Evolutionary conservation across 30 jellyfish, hydroid and myxozoan genomes (phyloP).

Genomic region (Pseudorhiza aurosa): DNA sequence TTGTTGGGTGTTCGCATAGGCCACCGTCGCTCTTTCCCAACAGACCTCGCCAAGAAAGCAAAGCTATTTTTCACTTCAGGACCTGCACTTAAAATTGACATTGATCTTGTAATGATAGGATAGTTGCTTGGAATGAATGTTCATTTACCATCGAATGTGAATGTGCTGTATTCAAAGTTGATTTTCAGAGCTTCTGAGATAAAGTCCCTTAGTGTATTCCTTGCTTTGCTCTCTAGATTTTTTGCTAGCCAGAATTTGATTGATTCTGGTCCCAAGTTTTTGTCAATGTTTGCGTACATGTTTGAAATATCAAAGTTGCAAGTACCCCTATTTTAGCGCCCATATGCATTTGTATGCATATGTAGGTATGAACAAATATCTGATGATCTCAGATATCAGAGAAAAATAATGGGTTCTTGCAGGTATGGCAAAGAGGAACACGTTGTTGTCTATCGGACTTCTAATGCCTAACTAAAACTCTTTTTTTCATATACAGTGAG

Average conservation of each 20-base stretch:
- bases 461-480: no score
- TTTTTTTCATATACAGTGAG: no score
- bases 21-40: no score
- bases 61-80: background rate
- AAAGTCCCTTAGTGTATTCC: conserved; percentile 12
- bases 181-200: background rate
- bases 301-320: conserved; percentile 13
- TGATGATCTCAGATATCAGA: no score
- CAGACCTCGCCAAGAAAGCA: no score
- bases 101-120: conserved; percentile 31
- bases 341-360: no score
- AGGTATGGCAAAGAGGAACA: no score
- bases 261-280: conserved; percentile 17
- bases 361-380: no score
- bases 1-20: no score
- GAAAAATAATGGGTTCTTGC: no score
- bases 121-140: conserved; percentile 12
- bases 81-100: conserved; percentile 29
- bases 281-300: conserved; percentile 25
- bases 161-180: conserved; percentile 10
- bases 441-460: no score
- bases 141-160: background rate
- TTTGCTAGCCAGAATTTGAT: conserved; percentile 21
- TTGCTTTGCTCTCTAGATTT: background rate
- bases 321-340: background rate